Conservation (phyloP, 1,140 invertebrate species). For the Phymorhynchus buccinoides region DNA sequence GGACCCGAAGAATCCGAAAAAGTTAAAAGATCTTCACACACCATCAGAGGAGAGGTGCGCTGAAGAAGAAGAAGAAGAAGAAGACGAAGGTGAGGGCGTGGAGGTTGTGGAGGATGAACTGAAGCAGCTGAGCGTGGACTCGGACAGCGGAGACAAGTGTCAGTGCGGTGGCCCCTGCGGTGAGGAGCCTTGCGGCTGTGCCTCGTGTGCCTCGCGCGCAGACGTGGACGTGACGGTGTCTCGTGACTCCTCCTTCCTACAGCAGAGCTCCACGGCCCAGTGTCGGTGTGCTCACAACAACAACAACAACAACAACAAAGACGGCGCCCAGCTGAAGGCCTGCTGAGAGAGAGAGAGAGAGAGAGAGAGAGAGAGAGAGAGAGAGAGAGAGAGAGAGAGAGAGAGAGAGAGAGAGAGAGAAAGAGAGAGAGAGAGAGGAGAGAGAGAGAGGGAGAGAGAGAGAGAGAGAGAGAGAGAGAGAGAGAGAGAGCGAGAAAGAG, state of each 20-base stretch:
- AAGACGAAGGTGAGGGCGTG: not conserved
- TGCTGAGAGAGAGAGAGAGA: not conserved
- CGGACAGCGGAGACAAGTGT: not conserved
- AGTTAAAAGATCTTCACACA: not conserved
- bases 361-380: too few species aligned
- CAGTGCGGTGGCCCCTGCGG: not conserved
- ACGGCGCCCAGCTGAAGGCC: slow-evolving; percentile 26
- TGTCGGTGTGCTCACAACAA: slow-evolving; percentile 17
- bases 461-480: too few species aligned
- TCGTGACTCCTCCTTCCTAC: not conserved
- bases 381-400: too few species aligned
- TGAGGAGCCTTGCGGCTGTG: not conserved
- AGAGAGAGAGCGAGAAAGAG: too few species aligned
- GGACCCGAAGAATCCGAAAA: not conserved
- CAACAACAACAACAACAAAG: not conserved
- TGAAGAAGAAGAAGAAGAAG: not conserved
- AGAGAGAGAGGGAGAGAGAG: too few species aligned
- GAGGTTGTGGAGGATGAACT: not conserved
- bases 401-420: too few species aligned
- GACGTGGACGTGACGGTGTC: not conserved
- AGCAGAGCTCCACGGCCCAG: not conserved
- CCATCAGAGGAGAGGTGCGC: not conserved
- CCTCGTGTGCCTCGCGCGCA: too few species aligned
- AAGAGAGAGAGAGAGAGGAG: too few species aligned
- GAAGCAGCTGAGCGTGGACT: not conserved